Base-by-base conservation (phyloP, 2,888 invertebrate genomes). In the Apotomis betuletana region DNA sequence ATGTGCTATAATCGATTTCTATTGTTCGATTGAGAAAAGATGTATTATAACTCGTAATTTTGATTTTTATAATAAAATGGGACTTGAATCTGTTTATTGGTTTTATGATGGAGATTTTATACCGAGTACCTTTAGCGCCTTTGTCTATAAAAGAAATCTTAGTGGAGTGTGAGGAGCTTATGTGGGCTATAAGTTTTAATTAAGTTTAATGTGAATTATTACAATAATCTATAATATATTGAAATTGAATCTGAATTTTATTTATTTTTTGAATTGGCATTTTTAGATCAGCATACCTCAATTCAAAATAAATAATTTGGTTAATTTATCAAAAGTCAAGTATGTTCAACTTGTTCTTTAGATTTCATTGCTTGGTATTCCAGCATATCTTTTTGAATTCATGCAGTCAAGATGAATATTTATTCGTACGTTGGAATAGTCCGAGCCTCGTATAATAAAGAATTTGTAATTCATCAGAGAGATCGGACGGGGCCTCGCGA, bases 21-120 rank as follows among this genome's bases (percentile, higher is more conserved):
- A 90, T 88, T 90, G 91, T 90, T 92, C 91, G 91, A 91, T 90
- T 88, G 90, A 88, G 85, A 88, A 85, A 88, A 90, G 90, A 91
- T 92, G 92, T 92, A 92, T 92, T 91, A 92, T 92, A 92, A 91
- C 91, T 91, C 92, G 92, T 92, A 91, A 92, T 92, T 92, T 92
- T 92, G 92, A 92, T 92, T 92, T 92, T 92, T 92, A 92, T 92
- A 92, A 92, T 92, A 92, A 92, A 92, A 92, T 92, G 92, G 92
- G 92, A 92, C 92, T 92, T 91, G 92, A 92, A 92, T 92, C 92
- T 92, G 91, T 92, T 92, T 91, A 92, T 91, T 92, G 90, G 92
- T 92, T 92, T 92, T 92, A 91, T 92, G 91, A 91, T 90, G 91
- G 89, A 91, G 90, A 92, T 91, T 92, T 91, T 90, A 92, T 92